Conservation (phyloP, 2,797 vertebrate species). For the Dallia pectoralis region DNA sequence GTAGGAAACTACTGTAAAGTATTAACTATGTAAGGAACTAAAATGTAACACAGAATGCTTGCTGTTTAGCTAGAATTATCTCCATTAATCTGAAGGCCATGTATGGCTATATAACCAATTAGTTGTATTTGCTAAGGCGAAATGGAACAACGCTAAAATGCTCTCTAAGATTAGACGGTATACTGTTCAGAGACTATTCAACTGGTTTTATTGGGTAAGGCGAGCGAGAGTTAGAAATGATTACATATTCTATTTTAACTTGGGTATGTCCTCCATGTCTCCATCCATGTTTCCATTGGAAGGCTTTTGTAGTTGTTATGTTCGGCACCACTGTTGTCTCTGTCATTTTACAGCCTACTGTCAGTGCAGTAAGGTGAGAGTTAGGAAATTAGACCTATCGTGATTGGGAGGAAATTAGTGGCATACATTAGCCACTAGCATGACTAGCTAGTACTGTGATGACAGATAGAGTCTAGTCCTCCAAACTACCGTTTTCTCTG, state of each 20-base stretch:
- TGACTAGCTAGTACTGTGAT: conserved; percentile 55
- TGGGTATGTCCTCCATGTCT: neutral
- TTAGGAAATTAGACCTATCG: conserved; percentile 67
- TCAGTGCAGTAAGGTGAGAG: conserved; percentile 37
- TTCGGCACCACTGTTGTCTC: conserved; percentile 39
- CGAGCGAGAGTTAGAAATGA: neutral
- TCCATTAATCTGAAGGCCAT: neutral
- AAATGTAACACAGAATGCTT: neutral
- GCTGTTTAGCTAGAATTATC: neutral
- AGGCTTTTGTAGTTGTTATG: conserved; percentile 11
- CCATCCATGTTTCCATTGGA: neutral
- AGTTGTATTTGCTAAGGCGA: neutral
- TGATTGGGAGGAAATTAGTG: conserved; percentile 56
- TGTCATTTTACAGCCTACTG: conserved; percentile 52
- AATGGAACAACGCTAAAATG: neutral
- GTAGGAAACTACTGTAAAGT: neutral
- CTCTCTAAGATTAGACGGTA: neutral
- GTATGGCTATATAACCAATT: neutral
- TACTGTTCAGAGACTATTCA: neutral
- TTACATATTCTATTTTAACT: neutral
- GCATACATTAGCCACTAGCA: conserved; percentile 72
- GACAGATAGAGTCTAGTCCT: conserved; percentile 10
- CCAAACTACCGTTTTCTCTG: neutral
- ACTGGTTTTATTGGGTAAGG: neutral
- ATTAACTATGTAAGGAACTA: neutral